These are phyloP conservation scores for Calcarius lapponicus DNA, from an alignment of 2,797 vertebrate species.

Conservation along the genomic window DNA sequence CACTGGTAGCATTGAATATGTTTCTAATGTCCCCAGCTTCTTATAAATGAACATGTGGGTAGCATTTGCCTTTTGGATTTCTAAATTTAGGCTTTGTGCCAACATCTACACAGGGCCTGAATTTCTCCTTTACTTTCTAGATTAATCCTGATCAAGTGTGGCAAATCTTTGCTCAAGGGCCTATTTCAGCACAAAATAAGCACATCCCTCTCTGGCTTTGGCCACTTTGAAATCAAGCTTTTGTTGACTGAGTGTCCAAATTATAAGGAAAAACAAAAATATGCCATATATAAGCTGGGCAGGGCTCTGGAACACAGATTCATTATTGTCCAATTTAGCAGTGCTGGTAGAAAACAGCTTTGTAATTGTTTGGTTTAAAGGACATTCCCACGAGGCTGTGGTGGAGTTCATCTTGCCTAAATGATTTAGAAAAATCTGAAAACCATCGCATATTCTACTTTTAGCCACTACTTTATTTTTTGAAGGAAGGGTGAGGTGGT, in stretches of 20 bases:
- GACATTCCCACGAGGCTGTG: neutral
- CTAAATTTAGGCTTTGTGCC: neutral
- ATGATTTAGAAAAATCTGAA: neutral
- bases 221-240: slow-evolving; percentile 5
- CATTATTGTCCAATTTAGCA: neutral
- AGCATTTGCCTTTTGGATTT: neutral
- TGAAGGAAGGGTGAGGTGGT: neutral
- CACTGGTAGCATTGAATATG: neutral
- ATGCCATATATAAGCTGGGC: accelerated
- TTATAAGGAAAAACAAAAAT: neutral
- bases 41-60: neutral
- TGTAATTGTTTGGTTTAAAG: neutral
- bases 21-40: neutral
- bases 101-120: neutral
- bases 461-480: neutral
- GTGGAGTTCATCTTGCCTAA: neutral
- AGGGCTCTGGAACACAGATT: neutral
- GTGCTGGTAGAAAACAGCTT: neutral
- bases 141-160: slow-evolving; percentile 23
- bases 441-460: neutral
- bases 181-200: neutral
- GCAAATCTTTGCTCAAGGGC: slow-evolving; percentile 2
- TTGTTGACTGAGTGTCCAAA: neutral
- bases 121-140: slow-evolving; percentile 3
- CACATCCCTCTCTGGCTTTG: neutral